Evolutionary conservation across 2,888 invertebrate species (phyloP).

Genomic region (Cryptocephalus primarius): DNA sequence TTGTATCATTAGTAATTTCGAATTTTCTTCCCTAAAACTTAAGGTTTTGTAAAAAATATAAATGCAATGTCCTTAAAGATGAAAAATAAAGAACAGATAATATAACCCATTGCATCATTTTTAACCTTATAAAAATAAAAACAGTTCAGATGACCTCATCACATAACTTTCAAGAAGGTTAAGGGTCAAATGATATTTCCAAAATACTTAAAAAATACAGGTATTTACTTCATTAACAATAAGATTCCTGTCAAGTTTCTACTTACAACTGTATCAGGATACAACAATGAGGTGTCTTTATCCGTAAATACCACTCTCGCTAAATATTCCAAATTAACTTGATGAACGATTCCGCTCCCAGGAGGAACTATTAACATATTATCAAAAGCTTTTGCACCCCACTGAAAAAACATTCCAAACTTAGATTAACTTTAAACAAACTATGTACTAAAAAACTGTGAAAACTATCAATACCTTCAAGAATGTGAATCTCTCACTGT

Average conservation of each 20-base stretch:
- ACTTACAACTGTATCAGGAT: slow-evolving; percentile 64
- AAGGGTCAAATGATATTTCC: no score
- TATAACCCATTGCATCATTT: no score
- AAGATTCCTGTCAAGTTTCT: not conserved
- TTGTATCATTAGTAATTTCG: no score
- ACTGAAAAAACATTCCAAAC: slow-evolving; percentile 44
- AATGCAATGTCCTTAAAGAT: no score
- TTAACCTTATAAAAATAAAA: no score
- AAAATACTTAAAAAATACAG: not conserved
- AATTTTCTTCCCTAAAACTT: no score
- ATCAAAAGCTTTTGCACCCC: slow-evolving; percentile 92
- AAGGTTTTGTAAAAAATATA: no score
- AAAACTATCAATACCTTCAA: slow-evolving; percentile 57
- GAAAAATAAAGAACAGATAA: no score
- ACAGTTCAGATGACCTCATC: no score
- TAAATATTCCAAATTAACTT: slow-evolving; percentile 93
- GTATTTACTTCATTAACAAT: not conserved
- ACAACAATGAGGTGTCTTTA: slow-evolving; percentile 43
- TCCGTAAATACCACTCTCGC: slow-evolving; percentile 80
- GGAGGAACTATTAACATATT: slow-evolving; percentile 98
- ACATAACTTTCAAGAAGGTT: no score
- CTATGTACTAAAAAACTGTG: no score
- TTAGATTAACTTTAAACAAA: not conserved
- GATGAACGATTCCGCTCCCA: slow-evolving; percentile 96
- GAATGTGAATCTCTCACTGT: slow-evolving; percentile 91